Evolutionary conservation across 2,888 invertebrate genomes (phyloP).

Genomic region (Meghimatium bilineatum): DNA sequence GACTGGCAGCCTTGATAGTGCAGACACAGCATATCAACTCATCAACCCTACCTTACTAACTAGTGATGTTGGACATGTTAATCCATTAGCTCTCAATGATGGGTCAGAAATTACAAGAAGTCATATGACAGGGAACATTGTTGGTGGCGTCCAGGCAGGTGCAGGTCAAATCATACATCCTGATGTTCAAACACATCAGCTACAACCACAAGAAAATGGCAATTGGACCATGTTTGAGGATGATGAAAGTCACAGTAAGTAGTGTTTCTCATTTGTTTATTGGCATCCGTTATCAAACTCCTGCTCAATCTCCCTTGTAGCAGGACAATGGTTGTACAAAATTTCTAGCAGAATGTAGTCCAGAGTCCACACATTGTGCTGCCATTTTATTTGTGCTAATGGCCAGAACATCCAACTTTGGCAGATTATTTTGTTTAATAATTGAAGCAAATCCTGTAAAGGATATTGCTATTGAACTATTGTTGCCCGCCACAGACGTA

Average conservation of each 20-base stretch:
- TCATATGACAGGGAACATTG: conserved; percentile 5
- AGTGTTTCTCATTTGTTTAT: too few species aligned
- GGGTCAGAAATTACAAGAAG: conserved; percentile 18
- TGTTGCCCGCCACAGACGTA: too few species aligned
- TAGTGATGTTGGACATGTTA: conserved; percentile 54
- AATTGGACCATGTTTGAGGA: conserved; percentile 74
- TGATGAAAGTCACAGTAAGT: conserved; percentile 68
- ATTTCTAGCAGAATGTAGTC: too few species aligned
- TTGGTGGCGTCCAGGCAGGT: conserved; percentile 20
- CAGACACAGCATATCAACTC: conserved; percentile 20
- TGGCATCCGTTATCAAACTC: too few species aligned
- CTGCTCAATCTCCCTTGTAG: too few species aligned
- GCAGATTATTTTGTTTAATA: too few species aligned
- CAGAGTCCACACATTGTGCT: too few species aligned
- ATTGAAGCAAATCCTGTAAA: too few species aligned
- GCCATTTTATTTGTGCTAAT: too few species aligned
- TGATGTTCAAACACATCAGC: conserved; percentile 39
- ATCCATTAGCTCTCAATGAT: conserved; percentile 53
- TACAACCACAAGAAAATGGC: conserved; percentile 55
- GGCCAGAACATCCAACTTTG: too few species aligned
- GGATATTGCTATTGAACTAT: too few species aligned
- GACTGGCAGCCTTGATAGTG: conserved; percentile 35
- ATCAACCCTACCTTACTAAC: conserved; percentile 7
- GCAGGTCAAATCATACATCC: conserved; percentile 2
- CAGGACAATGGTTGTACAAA: too few species aligned